Evolutionary conservation across 2,113 vertebrate species (phyloP).

Genomic region (Hemibagrus wyckioides): DNA sequence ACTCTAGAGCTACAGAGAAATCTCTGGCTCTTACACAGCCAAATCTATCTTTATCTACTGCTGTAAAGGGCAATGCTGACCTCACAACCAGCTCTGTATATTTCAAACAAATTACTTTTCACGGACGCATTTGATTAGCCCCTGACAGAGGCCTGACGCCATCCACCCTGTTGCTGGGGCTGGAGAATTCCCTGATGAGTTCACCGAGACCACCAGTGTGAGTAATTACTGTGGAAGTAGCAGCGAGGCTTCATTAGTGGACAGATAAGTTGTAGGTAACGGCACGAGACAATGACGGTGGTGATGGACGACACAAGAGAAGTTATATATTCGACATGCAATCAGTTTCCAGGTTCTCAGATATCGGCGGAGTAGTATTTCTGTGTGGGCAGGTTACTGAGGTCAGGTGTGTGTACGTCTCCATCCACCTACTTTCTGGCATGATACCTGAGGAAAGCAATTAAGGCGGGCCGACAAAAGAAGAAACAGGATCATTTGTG

Average conservation of each 20-base stretch:
- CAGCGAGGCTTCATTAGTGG: neutral
- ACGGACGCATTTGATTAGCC: neutral
- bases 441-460: conserved; percentile 47
- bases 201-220: neutral
- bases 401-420: conserved; percentile 19
- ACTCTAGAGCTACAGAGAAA: neutral
- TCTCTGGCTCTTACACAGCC: neutral
- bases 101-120: conserved; percentile 18
- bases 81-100: conserved; percentile 14
- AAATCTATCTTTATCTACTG: no score
- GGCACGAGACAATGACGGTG: conserved; percentile 6
- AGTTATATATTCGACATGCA: conserved; percentile 11
- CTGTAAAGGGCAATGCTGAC: conserved; percentile 8
- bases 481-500: conserved; percentile 46
- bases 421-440: conserved; percentile 4
- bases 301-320: conserved; percentile 46
- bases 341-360: conserved; percentile 38
- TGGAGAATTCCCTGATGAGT: conserved; percentile 10
- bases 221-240: neutral
- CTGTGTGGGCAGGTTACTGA: conserved; percentile 15
- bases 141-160: neutral
- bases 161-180: neutral
- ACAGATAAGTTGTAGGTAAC: neutral
- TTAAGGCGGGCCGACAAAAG: conserved; percentile 46
- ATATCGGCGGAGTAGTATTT: conserved; percentile 29